A percentile compares a stretch with the other conserved stretches of the same genome.
Conservation (phyloP, 1,140 invertebrate species). For the Chrysomallon squamiferum region DNA sequence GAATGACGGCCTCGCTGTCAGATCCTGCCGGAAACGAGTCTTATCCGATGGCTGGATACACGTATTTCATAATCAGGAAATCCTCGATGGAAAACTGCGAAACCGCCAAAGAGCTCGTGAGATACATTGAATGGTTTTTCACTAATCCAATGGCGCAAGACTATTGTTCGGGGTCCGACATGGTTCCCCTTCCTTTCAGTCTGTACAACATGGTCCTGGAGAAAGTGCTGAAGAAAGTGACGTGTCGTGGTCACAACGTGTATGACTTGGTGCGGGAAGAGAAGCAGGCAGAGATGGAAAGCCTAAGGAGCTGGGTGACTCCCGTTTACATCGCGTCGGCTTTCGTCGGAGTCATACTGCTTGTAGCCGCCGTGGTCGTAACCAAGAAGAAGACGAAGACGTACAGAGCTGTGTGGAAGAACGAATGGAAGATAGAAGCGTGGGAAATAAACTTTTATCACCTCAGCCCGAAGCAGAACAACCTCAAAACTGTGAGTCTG, state of each 20-base stretch:
- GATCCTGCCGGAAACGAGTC: constrained; percentile 11
- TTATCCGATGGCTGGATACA: constrained; percentile 38
- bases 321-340: constrained; percentile 20
- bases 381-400: constrained; percentile 13
- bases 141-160: constrained; percentile 10
- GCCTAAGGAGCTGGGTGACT: constrained; percentile 27
- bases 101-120: constrained; percentile 30
- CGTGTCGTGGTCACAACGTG: constrained; percentile 25
- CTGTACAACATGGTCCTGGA: constrained; percentile 10
- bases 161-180: not conserved
- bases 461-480: constrained; percentile 8
- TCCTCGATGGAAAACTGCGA: constrained; percentile 25
- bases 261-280: constrained; percentile 24
- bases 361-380: constrained; percentile 15
- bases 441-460: constrained; percentile 40
- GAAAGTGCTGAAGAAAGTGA: constrained; percentile 24
- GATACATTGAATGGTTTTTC: constrained; percentile 41
- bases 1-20: constrained; percentile 15
- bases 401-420: constrained; percentile 29
- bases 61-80: constrained; percentile 36
- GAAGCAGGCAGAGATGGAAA: constrained; percentile 19
- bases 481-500: not conserved
- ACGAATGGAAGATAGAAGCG: constrained; percentile 41
- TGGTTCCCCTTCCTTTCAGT: constrained; percentile 24
- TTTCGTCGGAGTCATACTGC: constrained; percentile 6